Base-by-base conservation (phyloP, 1,140 invertebrate species). In the Neodiprion lecontei region DNA sequence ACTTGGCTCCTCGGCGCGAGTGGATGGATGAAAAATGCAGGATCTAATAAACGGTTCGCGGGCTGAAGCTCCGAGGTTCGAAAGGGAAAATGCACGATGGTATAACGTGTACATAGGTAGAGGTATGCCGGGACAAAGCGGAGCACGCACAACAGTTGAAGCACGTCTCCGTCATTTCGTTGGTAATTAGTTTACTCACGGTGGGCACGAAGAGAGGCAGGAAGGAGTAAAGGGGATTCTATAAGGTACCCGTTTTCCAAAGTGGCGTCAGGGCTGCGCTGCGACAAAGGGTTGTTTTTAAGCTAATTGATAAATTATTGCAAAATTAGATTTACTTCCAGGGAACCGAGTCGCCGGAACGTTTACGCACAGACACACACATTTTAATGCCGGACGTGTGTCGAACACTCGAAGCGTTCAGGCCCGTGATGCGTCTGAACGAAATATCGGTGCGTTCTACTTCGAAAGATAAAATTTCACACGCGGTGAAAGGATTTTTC, bases 261-360 rank as follows among this genome's bases (percentile, higher is more conserved):
- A 65, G 61, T 65, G 61, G 12, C 17, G 12, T 61, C 28, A 40
- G 28, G 50, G 72, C 61, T 47, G 65, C 28, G 67, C 28, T 40
- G 72, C 21, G 71, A 74, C 67, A 70, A 72, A 61, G 75, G 73
- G 48, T 75, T 77, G 78, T 79, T 80, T 79, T 79, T 75, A 61
- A 73, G 50, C 67, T 77, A 80, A 80, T 80, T 77, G 79, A 72
- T 80, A 40, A 40, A 79, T 75, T 73, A 76, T 76, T 79, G 72
- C 47, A n/a, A 74, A 80, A 79, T 75, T 74, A 53, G 71, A 40
- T 74, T 74, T 70, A 40, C 21, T 72, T 50, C 10, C 12, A 10
- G 17, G 17, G 71, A 12, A 28, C n/a, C 49, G 12, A 50, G 47
- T 21, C 28, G 74, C 76, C 70, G 78, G 77, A 77, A 75, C 79